Evolutionary conservation across 2,113 vertebrate genomes (phyloP).

Genomic region (Hippoglossus stenolepis): DNA sequence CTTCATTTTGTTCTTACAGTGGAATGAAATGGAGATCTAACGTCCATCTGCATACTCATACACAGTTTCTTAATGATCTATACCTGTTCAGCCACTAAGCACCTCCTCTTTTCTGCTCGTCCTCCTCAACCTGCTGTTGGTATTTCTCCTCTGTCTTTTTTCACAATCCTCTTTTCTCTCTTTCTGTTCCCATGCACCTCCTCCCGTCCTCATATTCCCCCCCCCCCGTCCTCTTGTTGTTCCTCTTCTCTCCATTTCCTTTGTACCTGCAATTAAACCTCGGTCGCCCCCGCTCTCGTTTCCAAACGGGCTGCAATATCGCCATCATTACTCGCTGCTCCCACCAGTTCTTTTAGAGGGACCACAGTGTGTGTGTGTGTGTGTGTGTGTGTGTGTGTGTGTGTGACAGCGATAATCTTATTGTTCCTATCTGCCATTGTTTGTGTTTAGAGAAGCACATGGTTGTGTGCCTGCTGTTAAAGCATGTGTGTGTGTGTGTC

Average conservation of each 20-base stretch:
- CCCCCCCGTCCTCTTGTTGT: constrained; percentile 2
- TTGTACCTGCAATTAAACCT: constrained; percentile 62
- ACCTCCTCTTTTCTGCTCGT: not conserved
- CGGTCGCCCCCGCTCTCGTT: constrained; percentile 26
- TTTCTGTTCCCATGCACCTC: not conserved
- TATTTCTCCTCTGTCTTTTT: not conserved
- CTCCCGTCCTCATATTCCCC: not conserved
- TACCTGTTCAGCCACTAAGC: too few relatives aligned
- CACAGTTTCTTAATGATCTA: too few relatives aligned
- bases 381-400: too few relatives aligned
- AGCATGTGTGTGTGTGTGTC: constrained; percentile 1
- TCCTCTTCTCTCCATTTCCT: constrained; percentile 35
- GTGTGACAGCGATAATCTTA: not conserved
- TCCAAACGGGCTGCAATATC: not conserved
- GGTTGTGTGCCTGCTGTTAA: constrained; percentile 35
- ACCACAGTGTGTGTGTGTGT: not conserved
- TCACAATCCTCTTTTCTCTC: not conserved
- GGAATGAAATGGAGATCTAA: too few relatives aligned
- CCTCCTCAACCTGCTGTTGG: not conserved
- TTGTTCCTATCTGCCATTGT: constrained; percentile 66
- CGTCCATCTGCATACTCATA: too few relatives aligned
- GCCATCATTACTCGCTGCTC: constrained; percentile 50
- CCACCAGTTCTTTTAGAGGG: constrained; percentile 16
- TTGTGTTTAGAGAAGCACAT: constrained; percentile 55
- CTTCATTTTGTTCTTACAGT: too few relatives aligned